Evolutionary conservation across 2,797 vertebrate genomes (phyloP).

Genomic region (Gambelia wislizenii): DNA sequence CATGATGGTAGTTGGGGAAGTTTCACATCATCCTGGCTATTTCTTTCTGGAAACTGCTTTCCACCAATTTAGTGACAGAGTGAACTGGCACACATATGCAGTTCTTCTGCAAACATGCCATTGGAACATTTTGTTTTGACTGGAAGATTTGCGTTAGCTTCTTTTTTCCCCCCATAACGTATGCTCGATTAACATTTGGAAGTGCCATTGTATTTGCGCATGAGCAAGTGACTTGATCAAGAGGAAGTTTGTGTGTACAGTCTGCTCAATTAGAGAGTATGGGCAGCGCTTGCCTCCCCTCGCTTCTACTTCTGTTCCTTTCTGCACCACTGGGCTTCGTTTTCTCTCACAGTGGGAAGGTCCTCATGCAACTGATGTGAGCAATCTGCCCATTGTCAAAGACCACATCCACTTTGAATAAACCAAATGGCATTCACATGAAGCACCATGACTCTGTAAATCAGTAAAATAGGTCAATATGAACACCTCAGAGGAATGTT

Average conservation of each 20-base stretch:
- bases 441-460: slow-evolving; percentile 3
- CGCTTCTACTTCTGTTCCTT: background rate
- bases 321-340: slow-evolving; percentile 8
- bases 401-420: background rate
- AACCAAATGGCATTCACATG: slow-evolving; percentile 15
- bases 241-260: background rate
- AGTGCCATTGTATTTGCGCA: background rate
- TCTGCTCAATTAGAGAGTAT: slow-evolving; percentile 20
- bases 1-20: too few species aligned
- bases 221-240: background rate
- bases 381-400: background rate
- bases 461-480: slow-evolving; percentile 22
- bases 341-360: background rate
- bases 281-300: too few species aligned
- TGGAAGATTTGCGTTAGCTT: background rate
- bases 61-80: background rate
- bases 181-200: background rate
- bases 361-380: background rate
- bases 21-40: background rate
- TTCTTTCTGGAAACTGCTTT: background rate
- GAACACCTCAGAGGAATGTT: slow-evolving; percentile 29
- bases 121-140: background rate
- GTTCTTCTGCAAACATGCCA: background rate
- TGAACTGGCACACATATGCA: background rate
- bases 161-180: background rate